phyloP scores from a whole-genome alignment of 92 coral and sea anemone species.

The Porites evermanni region DNA sequence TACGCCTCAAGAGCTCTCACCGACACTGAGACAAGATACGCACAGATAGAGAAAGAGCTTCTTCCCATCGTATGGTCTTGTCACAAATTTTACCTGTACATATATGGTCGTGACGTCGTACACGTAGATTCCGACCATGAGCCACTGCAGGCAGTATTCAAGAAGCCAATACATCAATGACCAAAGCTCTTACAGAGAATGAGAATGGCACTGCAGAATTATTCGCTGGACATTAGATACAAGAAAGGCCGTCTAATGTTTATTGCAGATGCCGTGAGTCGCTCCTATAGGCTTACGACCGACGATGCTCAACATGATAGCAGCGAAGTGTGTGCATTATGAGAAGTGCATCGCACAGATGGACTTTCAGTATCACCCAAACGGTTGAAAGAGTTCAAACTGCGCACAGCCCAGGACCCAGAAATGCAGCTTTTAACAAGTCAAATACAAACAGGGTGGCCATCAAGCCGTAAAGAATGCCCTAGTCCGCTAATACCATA shows the following conservation, averaged over 20 bases:
- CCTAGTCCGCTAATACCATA: too few species aligned
- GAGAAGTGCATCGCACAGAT: conserved; percentile 37
- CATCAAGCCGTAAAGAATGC: too few species aligned
- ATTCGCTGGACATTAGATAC: conserved; percentile 47
- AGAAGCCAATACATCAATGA: conserved; percentile 47
- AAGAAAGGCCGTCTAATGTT: conserved; percentile 46
- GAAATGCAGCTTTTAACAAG: conserved; percentile 43
- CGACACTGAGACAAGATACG: conserved; percentile 35
- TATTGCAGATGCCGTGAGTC: conserved; percentile 39
- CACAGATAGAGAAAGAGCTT: conserved; percentile 44
- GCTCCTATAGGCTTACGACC: conserved; percentile 28
- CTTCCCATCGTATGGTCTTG: conserved; percentile 38
- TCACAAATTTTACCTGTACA: conserved; percentile 49
- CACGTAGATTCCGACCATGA: conserved; percentile 48
- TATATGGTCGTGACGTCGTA: conserved; percentile 19
- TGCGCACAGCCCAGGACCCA: conserved; percentile 35
- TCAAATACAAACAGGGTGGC: not conserved
- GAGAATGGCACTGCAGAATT: conserved; percentile 38
- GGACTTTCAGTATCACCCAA: conserved; percentile 26
- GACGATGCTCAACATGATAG: conserved; percentile 34
- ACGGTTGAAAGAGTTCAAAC: conserved; percentile 31
- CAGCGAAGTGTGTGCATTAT: conserved; percentile 42
- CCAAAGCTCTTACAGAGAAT: conserved; percentile 47
- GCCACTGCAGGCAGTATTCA: conserved; percentile 51
- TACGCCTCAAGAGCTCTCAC: conserved; percentile 51